Evolutionary conservation across 2,888 invertebrate species (phyloP), one percentile per base, ranked within the genome.

Genomic region (Beris chalybata): DNA sequence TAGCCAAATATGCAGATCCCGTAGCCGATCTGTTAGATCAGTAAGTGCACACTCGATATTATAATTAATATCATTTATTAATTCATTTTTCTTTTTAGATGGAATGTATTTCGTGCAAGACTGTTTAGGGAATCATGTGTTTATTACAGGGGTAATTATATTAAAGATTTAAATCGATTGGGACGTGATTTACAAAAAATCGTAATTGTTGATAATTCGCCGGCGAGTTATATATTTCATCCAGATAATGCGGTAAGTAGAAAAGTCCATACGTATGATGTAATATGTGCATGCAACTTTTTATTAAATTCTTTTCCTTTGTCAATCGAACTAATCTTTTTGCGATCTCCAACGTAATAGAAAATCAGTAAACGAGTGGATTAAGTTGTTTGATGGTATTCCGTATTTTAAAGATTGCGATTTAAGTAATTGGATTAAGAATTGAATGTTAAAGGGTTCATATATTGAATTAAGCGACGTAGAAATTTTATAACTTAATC

Each of bases 151-250:
- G 99, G 99, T 75, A 99, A 98, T 85, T 99, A 99, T 85, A 98
- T 99, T 76, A 99, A 99, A 87, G 99, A 99, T 86, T 88, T 99
- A 77, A 96, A 96, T 85, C 93, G 95, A 79, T 86, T 99, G 73
- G 99, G 99, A 69, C 87, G 99, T 72, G 96, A 97, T 83, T 85
- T 99, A 80, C 91, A 94, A 76, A 93, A 95, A 82, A 95, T 97
- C 77, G 91, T 99, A 77, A 99, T 99, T 77, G 94, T 99, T 74
- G 99, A 99, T 86, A 99, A 99, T 85, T 99, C 98, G 77, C 99
- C 99, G 76, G 97, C 97, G 77, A 97, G 97, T 73, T 99, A 99
- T 83, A 96, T 98, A 86, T 99, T 99, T 91, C 99, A 99, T 88
- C 98, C 98, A 78, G 97, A 98, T 82, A 99, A 99, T 85, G 98